phyloP scores from a whole-genome alignment of 2,113 vertebrate genomes.

The Phrynosoma blainvillii region DNA sequence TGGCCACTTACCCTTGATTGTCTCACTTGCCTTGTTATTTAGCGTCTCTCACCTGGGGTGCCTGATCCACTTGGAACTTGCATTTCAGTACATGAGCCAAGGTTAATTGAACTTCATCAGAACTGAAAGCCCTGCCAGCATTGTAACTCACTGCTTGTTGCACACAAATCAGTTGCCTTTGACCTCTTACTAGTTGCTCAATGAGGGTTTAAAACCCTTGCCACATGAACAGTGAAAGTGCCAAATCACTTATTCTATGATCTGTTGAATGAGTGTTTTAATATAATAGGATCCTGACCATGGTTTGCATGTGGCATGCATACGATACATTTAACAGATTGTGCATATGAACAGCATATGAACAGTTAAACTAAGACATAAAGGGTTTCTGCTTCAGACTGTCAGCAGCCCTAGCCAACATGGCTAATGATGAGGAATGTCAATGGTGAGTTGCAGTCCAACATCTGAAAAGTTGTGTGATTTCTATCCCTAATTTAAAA shows the following conservation, averaged over 20 bases:
- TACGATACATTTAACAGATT: background rate
- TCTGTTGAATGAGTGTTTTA: no score
- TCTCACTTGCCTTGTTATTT: background rate
- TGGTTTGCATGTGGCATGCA: background rate
- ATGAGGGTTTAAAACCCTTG: no score
- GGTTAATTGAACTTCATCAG: no score
- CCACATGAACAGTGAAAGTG: no score
- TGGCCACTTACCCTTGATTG: background rate
- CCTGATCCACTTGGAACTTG: background rate
- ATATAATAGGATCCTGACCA: background rate
- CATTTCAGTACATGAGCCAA: background rate
- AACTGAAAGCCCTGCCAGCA: no score
- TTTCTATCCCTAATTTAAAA: background rate
- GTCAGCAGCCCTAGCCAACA: background rate
- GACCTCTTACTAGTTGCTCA: no score
- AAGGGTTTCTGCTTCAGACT: background rate
- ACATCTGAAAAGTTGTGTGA: constrained; percentile 7
- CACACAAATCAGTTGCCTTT: no score
- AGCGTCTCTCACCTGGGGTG: background rate
- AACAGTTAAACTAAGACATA: background rate
- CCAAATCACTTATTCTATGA: no score
- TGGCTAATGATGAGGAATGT: no score
- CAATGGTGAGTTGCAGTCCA: no score
- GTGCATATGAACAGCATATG: background rate
- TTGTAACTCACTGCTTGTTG: no score